Evolutionary conservation across 2,888 invertebrate genomes (phyloP), one percentile per base, ranked within the genome.

Genomic region (Drosophila algonquin): DNA sequence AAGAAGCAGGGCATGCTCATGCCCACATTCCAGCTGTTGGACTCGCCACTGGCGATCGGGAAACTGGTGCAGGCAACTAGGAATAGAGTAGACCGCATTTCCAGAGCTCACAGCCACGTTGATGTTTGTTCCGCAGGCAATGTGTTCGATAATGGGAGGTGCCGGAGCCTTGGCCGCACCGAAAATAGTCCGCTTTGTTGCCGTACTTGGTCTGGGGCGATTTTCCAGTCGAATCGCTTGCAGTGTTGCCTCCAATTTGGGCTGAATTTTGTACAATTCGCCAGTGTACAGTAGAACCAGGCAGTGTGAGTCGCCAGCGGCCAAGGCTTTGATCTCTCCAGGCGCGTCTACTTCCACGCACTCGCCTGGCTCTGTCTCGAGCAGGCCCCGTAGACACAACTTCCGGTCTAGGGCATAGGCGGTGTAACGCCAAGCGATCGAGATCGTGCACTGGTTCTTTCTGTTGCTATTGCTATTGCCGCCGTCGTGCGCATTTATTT

Each of bases 1-100:
- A 8, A 98, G 93, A 56, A 96, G 81, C 12, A 98, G 87, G 45
- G 94, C 95, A 91, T 98, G 98, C 90, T 98, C 97, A 90, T 95
- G 95, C 0, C 98, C 98, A 92, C 96, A 95, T 58, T 93, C 93
- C 40, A 97, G 90, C 86, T 96, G 95, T 60, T 93, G 91, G 16
- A 95, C 93, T 81, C 93, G 93, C 86, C 88, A 89, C 14, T 94
- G 92, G 72, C 93, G 93, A 46, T 92, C 92, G 3, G 92, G 89
- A 82, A 94, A 90, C 71, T 90, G 94, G 75, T 94, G 90, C 57
- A 95, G 91, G 83, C 93, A 93, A 4, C 92, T 92, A 14, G 96
- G 96, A 57, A 95, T 91, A 80, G 94, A 93, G 85, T 94, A 96
- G 0, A 96, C 92, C 21, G 91, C 91, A 76, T 95, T 95, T 16